Evolutionary conservation across 2,797 vertebrate species (phyloP).

Genomic region (Nyctibius grandis): DNA sequence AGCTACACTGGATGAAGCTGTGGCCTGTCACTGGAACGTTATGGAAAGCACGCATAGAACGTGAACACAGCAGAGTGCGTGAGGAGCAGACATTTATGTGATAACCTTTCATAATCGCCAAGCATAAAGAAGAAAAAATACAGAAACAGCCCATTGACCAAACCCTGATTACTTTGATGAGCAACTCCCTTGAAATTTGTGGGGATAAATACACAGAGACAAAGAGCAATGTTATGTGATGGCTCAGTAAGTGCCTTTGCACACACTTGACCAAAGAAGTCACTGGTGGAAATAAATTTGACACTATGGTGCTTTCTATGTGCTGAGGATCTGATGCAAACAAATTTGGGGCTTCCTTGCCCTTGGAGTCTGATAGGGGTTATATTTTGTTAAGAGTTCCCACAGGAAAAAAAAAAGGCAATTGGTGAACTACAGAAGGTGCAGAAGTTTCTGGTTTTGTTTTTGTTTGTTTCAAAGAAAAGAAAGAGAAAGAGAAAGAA

Average conservation of each 20-base stretch:
- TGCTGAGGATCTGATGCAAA: not conserved
- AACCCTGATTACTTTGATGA: not conserved
- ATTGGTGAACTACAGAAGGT: not conserved
- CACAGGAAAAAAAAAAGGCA: not conserved
- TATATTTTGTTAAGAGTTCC: not conserved
- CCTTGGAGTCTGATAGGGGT: not conserved
- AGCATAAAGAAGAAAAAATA: not conserved
- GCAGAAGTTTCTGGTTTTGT: not conserved
- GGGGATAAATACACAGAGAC: not conserved
- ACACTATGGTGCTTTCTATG: accelerated
- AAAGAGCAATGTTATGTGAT: not conserved
- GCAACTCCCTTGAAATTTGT: not conserved
- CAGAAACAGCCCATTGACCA: not conserved
- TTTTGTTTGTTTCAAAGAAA: not conserved
- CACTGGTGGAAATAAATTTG: not conserved
- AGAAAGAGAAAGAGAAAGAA: not conserved
- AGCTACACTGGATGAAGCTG: not conserved
- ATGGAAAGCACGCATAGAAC: not conserved
- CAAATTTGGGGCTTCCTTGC: not conserved
- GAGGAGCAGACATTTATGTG: not conserved
- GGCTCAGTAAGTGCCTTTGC: not conserved
- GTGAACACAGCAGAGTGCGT: not conserved
- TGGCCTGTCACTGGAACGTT: not conserved
- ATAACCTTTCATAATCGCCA: not conserved
- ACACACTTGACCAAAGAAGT: not conserved